phyloP scores from a whole-genome alignment of 2,888 invertebrate genomes.

The Ophion ellenae region DNA sequence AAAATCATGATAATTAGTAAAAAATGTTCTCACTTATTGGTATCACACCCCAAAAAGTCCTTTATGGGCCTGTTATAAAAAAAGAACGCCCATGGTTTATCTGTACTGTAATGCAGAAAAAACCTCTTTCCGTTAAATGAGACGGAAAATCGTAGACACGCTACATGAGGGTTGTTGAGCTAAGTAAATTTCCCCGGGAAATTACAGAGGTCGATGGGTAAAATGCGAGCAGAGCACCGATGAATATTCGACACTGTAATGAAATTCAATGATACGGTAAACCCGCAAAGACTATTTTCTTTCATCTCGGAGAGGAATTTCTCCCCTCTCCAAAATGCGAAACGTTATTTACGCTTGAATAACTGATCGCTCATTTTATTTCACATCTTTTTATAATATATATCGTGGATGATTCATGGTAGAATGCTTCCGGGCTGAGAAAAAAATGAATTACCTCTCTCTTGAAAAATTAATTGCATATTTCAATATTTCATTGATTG shows the following conservation, averaged over 20 bases:
- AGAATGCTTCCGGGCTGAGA: background rate
- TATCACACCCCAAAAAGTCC: background rate
- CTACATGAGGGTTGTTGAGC: conserved; percentile 31
- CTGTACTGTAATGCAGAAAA: conserved; percentile 17
- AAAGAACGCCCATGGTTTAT: conserved; percentile 26
- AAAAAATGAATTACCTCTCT: background rate
- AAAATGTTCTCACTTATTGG: background rate
- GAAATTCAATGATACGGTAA: conserved; percentile 34
- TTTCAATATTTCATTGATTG: no score
- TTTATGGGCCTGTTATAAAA: conserved; percentile 8
- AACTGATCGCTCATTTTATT: background rate
- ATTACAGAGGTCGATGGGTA: conserved; percentile 24
- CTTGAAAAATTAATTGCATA: no score
- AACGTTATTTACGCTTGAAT: conserved; percentile 7
- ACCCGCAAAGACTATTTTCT: conserved; percentile 1
- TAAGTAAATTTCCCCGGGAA: conserved; percentile 34
- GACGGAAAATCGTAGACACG: conserved; percentile 49
- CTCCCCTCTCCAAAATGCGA: background rate
- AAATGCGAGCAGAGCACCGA: conserved; percentile 31
- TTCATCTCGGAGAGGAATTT: conserved; percentile 4
- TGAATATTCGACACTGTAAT: conserved; percentile 52
- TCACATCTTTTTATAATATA: background rate
- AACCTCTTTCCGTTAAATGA: conserved; percentile 43
- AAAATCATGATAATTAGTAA: background rate
- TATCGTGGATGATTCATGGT: background rate